Base-by-base conservation (phyloP, 2,113 vertebrate genomes). In the Spilogale gracilis region DNA sequence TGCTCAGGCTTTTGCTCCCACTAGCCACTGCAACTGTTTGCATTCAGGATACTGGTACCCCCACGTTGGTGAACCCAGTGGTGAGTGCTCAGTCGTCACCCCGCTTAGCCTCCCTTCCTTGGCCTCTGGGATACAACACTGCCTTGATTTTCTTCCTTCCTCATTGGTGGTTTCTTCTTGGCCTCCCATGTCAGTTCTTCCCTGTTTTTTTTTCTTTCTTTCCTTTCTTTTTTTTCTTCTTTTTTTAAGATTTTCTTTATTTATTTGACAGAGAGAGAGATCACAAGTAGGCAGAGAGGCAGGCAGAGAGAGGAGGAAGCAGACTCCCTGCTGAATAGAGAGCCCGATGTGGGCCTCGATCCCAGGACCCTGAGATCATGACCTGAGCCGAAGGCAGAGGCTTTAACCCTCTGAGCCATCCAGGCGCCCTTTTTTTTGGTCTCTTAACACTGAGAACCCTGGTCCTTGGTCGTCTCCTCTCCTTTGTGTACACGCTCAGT, bases 61-160 rank as follows among this genome's bases (percentile, higher is more conserved):
- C 18, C 32, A 9, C 0, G 0, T 4, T 56, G n/a, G 38, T 30
- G 65, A 81, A 5, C 32, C 27, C 45, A 50, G 3, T 18, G 45
- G 32, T 30, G 84, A 65, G 32, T 23, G 27, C 58, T 50, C 30
- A 45, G 71, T 17, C 43, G 32, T 60, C 63, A 54, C 54, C 30
- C 9, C 5, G 12, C 16, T 17, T 13, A 12, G 78, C 54, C n/a
- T 60, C 87, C 27, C 45, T 85, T 79, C 71, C 61, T 92, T 76
- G 93, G 69, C 56, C 48, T n/a, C 50, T 27, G 9, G 74, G 60
- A 69, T 9, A 27, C 14, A 38, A 78, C n/a, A 60, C 50, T 38
- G 20, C 2, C 18, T 60, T 32, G 13, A 54, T 38, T 78, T 78
- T 74, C 78, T 54, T 73, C 65, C 25, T n/a, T 18, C 18, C 23